Conservation (phyloP, 2,888 invertebrate species). For the Cylloceria caligata region DNA sequence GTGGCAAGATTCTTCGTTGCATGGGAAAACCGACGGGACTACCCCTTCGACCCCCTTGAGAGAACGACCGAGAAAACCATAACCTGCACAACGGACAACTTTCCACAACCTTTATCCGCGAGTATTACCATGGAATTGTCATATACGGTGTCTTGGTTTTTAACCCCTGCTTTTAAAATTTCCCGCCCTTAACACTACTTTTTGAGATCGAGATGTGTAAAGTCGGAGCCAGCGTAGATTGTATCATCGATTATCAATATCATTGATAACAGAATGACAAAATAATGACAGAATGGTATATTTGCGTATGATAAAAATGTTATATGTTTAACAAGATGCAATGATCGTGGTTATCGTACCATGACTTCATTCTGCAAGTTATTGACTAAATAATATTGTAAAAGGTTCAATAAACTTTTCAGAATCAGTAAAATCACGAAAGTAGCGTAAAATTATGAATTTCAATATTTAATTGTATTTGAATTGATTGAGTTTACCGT, state of each 20-base stretch:
- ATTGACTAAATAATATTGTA: too few species aligned
- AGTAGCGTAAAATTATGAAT: too few species aligned
- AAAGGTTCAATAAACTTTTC: too few species aligned
- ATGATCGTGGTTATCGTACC: too few species aligned
- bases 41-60: conserved; percentile 64
- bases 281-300: background rate
- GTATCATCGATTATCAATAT: background rate
- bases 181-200: background rate
- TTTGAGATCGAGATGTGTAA: background rate
- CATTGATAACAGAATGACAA: too few species aligned
- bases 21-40: conserved; percentile 60
- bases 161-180: background rate
- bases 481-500: too few species aligned
- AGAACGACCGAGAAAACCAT: conserved; percentile 77
- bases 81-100: conserved; percentile 82
- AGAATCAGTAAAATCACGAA: too few species aligned
- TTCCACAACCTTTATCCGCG: conserved; percentile 69
- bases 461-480: too few species aligned
- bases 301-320: background rate
- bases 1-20: conserved; percentile 49
- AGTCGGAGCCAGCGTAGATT: background rate
- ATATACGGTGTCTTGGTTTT: conserved; percentile 18
- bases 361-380: too few species aligned
- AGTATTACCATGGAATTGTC: conserved; percentile 38
- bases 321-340: background rate